phyloP scores from a whole-genome alignment of 2,888 invertebrate species.

The Scrobipalpa atriplicella region DNA sequence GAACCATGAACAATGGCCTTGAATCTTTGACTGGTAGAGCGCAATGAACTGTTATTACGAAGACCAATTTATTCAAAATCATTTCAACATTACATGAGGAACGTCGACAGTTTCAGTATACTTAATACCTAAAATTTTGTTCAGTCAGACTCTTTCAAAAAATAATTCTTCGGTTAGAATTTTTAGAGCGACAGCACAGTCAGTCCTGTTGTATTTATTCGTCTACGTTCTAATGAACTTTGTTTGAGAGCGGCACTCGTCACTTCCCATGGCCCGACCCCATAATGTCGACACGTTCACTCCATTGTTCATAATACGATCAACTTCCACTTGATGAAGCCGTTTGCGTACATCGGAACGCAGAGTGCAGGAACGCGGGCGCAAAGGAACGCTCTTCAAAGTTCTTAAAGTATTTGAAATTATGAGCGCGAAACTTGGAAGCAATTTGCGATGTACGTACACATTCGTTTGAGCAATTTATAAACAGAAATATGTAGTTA shows the following conservation, averaged over 20 bases:
- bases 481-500: neutral
- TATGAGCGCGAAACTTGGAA: constrained; percentile 3
- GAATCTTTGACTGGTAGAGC: no score
- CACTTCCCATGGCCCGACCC: constrained; percentile 32
- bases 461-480: neutral
- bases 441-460: constrained; percentile 6
- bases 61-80: no score
- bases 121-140: no score
- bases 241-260: neutral
- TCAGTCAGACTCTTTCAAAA: no score
- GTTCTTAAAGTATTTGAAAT: constrained; percentile 6
- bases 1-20: no score
- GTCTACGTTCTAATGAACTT: neutral
- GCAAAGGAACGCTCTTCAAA: neutral
- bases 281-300: neutral
- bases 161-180: neutral
- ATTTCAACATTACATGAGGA: no score
- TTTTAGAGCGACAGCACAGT: constrained; percentile 43
- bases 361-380: neutral
- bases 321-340: constrained; percentile 18
- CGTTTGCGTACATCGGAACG: constrained; percentile 9
- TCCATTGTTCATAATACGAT: constrained; percentile 15
- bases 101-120: no score
- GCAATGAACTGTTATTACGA: no score
- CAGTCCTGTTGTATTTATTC: constrained; percentile 48